Base-by-base conservation (phyloP, 2,888 invertebrate species). In the Gisinianus flammeolus region DNA sequence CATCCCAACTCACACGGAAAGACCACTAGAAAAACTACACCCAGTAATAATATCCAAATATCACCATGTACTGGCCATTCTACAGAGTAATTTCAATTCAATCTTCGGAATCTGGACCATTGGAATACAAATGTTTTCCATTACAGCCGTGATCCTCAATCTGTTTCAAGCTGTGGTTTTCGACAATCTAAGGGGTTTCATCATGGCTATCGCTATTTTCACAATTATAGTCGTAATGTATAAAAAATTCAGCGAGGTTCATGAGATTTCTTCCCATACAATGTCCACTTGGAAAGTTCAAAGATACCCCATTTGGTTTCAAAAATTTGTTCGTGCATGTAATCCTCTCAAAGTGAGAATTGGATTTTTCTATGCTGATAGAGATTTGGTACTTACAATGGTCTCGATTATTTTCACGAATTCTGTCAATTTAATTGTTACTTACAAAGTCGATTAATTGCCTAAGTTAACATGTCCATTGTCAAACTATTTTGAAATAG, bases 311-410 rank as follows among this genome's bases (percentile, higher is more conserved):
- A 0, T 19, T 10, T 67, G 67, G 67, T 67, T 67, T 10, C 33
- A 16, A 2, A 67, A 33, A 31, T 26, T 33, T 22, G n/a, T 19
- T n/a, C 31, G 33, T 19, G 67, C 67, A 16, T 67, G n/a, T 35
- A 16, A 26, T 2, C 33, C 67, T 0, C n/a, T 67, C 1, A 19
- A 31, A 22, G 31, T 67, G 1, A 67, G 19, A 22, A 67, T 67
- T n/a, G 67, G 67, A 1, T 67, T 67, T 8, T 67, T 22, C n/a
- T 67, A 26, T 8, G 67, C 67, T 6, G 67, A 67, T n/a, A 26
- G 35, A 33, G n/a, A n/a, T 6, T n/a, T 67, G 3, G 33, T 67
- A 19, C 33, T 67, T 12, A 67, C 67, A 0, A 67, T 67, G n/a
- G n/a, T 67, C 35, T 33, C 67, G 6, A 35, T 35, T 19, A 35